Base-by-base conservation (phyloP, 1,140 invertebrate genomes). In the Zaprionus kolodkinae region DNA sequence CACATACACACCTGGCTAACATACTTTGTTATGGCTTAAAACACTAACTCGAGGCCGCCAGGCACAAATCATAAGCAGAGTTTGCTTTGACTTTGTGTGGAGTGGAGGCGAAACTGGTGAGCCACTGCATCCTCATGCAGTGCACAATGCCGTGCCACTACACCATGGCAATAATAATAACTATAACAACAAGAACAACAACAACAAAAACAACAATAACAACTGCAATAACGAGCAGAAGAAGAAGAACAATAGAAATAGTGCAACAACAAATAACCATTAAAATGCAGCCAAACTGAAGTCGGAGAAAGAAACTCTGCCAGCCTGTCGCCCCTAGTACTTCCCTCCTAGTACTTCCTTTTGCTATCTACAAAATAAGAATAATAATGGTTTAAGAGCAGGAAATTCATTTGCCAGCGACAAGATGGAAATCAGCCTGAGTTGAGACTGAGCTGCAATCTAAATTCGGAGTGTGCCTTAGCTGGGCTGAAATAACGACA, bases 381-480 rank as follows among this genome's bases (percentile, higher is more conserved):
- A 76, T 72, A 82, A 77, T 79, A 82, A 74, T 71, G 54, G 54
- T 38, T 57, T 50, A 72, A 84, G 43, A 68, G 55, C 78, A 81
- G 81, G 65, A 85, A 84, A 80, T 84, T 70, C 57, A 85, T 79
- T 78, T 85, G 69, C n/a, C 68, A 65, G 57, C 55, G 67, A 68
- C 55, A 76, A 56, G 38, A 40, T 40, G 40, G 40, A 45, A 40
- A 40, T 40, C n/a, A 54, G 52, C 45, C 79, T 72, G 62, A 21
- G 21, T 21, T n/a, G n/a, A n/a, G n/a, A n/a, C n/a, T n/a, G n/a
- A n/a, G n/a, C n/a, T n/a, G n/a, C n/a, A n/a, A n/a, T 75, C 48
- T 27, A 61, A 61, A 65, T 75, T 62, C 40, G 33, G 7, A 50
- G n/a, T n/a, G 45, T 21, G 45, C 45, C 11, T 50, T 27, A 30